Conservation (phyloP, 2,797 vertebrate genomes). For the Astyanax mexicanus region DNA sequence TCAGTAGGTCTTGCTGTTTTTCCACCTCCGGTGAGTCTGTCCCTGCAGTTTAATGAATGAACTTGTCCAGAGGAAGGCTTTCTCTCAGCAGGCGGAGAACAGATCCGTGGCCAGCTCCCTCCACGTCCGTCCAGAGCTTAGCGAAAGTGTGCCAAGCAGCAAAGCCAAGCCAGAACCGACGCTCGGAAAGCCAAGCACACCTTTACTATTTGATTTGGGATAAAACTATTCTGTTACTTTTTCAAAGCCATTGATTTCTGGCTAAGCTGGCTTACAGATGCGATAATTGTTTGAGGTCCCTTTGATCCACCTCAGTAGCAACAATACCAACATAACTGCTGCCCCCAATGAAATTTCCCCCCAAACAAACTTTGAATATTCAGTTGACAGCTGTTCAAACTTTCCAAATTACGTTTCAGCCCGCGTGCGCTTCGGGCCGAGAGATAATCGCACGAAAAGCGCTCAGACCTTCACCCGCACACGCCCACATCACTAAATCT, state of each 20-base stretch:
- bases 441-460: conserved; percentile 79
- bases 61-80: conserved; percentile 42
- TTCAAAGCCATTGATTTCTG: conserved; percentile 14
- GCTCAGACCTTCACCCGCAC: conserved; percentile 72
- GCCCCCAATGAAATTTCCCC: background rate
- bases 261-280: conserved; percentile 1
- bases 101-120: conserved; percentile 25
- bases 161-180: conserved; percentile 21
- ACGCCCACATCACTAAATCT: conserved; percentile 75
- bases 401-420: conserved; percentile 80
- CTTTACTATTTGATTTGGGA: conserved; percentile 3
- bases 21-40: conserved; percentile 26
- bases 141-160: conserved; percentile 16
- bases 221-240: conserved; percentile 17
- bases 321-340: background rate
- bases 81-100: conserved; percentile 37
- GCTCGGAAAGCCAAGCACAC: background rate
- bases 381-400: conserved; percentile 65
- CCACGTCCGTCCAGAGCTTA: conserved; percentile 26
- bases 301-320: background rate
- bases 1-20: conserved; percentile 62
- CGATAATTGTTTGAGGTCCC: conserved; percentile 14
- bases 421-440: conserved; percentile 65
- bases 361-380: conserved; percentile 76
- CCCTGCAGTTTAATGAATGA: conserved; percentile 57